A percentile compares a stretch with the other conserved stretches of the same genome.
These are phyloP conservation scores for Eupithecia vulgata DNA, from an alignment of 2,888 invertebrate species.

Conservation along the genomic window DNA sequence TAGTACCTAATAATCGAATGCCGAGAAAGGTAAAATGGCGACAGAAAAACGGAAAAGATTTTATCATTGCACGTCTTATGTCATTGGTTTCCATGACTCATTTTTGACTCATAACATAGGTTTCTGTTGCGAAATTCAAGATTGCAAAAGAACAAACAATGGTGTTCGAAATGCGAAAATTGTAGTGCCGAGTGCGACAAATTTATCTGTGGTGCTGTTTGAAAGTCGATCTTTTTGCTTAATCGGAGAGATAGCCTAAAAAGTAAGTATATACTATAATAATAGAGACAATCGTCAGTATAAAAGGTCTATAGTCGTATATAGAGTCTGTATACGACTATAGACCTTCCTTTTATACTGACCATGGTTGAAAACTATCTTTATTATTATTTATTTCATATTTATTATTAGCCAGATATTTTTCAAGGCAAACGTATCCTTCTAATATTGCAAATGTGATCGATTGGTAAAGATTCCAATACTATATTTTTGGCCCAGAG, in stretches of 20 bases:
- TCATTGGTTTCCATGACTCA: slow-evolving; percentile 6
- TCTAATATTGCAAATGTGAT: neutral
- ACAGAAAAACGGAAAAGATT: neutral
- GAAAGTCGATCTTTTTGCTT: neutral
- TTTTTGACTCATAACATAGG: neutral
- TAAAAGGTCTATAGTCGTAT: too few species aligned
- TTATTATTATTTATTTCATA: too few species aligned
- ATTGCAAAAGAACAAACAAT: neutral
- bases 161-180: neutral
- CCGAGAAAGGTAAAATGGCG: neutral
- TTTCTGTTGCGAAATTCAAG: neutral
- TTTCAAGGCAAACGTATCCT: neutral
- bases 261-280: too few species aligned
- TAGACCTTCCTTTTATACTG: too few species aligned
- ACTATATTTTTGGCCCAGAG: neutral
- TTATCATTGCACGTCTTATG: neutral
- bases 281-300: too few species aligned
- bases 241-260: too few species aligned
- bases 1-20: neutral
- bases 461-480: neutral
- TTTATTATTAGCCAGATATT: neutral
- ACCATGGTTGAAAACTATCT: too few species aligned
- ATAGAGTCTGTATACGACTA: too few species aligned
- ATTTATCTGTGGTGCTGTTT: neutral
- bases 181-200: neutral